Percentiles rank a stretch among this genome's conserved stretches.
These are phyloP conservation scores for Smittia aterrima DNA, from an alignment of 2,888 invertebrate species.

Conservation along the genomic window DNA sequence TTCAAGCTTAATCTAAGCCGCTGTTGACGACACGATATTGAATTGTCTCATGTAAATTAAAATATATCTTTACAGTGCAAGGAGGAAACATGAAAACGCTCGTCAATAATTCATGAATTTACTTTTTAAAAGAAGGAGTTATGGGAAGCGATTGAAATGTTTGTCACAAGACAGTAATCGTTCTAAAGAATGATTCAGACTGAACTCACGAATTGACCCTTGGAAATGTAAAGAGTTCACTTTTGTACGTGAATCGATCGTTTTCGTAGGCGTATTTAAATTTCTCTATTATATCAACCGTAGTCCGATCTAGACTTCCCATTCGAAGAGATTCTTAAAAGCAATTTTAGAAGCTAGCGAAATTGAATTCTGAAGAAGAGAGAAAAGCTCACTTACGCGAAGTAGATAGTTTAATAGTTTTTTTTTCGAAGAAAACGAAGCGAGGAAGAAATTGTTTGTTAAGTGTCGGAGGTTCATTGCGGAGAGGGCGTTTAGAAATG, in stretches of 20 bases:
- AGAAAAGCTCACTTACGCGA: too few species aligned
- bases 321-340: background rate
- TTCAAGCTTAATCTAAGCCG: background rate
- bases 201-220: too few species aligned
- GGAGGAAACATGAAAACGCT: background rate
- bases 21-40: constrained; percentile 28
- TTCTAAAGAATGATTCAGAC: too few species aligned
- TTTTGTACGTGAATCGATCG: background rate
- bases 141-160: too few species aligned
- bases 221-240: constrained; percentile 4
- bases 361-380: background rate
- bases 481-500: too few species aligned
- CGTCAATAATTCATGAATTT: background rate
- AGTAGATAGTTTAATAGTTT: background rate
- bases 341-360: background rate
- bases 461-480: too few species aligned
- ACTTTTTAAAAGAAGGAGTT: background rate
- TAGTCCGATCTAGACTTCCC: background rate
- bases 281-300: background rate
- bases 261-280: constrained; percentile 11
- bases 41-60: constrained; percentile 33
- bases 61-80: background rate
- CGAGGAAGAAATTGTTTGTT: background rate
- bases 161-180: too few species aligned
- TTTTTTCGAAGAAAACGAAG: too few species aligned